These are phyloP conservation scores for Ageneiosus marmoratus DNA, from an alignment of 2,113 vertebrate species.

Conservation along the genomic window DNA sequence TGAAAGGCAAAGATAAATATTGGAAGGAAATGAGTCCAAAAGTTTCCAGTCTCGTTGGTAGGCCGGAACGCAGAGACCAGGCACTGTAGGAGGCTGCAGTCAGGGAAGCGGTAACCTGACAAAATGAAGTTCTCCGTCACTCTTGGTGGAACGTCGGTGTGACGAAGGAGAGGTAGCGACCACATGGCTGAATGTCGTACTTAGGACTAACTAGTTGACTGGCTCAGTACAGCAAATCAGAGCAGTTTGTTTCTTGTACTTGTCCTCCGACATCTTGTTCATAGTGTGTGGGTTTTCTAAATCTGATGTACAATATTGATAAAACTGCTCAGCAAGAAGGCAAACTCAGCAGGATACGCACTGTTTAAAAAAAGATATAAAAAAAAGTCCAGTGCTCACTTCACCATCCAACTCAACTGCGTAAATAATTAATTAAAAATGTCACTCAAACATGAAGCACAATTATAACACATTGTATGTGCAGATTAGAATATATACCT, in stretches of 20 bases:
- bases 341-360: background rate
- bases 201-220: background rate
- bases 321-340: background rate
- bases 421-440: background rate
- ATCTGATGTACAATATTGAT: background rate
- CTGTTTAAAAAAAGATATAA: background rate
- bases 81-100: conserved; percentile 77
- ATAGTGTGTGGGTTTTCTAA: background rate
- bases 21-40: conserved; percentile 81
- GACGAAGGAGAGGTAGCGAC: conserved; percentile 66
- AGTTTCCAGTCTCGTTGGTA: conserved; percentile 80
- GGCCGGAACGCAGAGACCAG: conserved; percentile 75
- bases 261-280: background rate
- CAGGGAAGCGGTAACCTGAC: conserved; percentile 76
- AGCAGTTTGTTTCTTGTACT: conserved; percentile 12
- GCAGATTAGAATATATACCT: conserved; percentile 3
- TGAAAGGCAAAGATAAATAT: conserved; percentile 73
- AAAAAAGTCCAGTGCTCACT: background rate
- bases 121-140: conserved; percentile 77
- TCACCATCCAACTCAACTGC: background rate
- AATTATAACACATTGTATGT: conserved; percentile 13
- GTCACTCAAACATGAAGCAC: background rate
- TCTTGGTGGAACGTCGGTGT: conserved; percentile 70
- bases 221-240: background rate
- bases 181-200: conserved; percentile 55